A percentile compares a stretch with the other conserved stretches of the same genome.
Evolutionary conservation across 1,140 invertebrate species (phyloP).

Genomic region (Calephelis virginiensis): DNA sequence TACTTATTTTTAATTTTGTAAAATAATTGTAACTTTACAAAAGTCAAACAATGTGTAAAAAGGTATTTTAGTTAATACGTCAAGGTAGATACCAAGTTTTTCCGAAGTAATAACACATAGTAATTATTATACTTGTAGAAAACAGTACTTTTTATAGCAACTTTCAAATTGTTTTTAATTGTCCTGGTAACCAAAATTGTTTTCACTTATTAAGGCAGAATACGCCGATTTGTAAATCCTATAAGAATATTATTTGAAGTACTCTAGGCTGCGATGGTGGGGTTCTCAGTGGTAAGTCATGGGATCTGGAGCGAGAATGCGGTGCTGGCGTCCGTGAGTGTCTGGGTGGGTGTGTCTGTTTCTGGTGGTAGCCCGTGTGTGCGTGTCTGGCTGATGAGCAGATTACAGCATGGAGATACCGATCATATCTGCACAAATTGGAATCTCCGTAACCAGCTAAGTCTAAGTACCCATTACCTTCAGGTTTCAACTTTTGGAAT

Average conservation of each 20-base stretch:
- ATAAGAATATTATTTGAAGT: conserved; percentile 74
- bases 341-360: conserved; percentile 46
- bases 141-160: background rate
- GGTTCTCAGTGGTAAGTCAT: conserved; percentile 71
- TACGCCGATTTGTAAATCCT: conserved; percentile 48
- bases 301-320: conserved; percentile 71
- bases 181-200: conserved; percentile 39
- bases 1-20: too few relatives aligned
- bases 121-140: too few relatives aligned
- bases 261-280: conserved; percentile 69
- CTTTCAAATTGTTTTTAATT: conserved; percentile 7
- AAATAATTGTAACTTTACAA: too few relatives aligned
- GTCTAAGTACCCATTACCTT: conserved; percentile 65
- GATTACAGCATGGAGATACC: conserved; percentile 80
- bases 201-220: conserved; percentile 35
- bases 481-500: background rate
- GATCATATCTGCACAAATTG: conserved; percentile 80
- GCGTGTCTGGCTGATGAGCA: conserved; percentile 73
- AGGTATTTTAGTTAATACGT: too few relatives aligned
- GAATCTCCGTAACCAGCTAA: conserved; percentile 72
- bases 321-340: conserved; percentile 33
- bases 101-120: too few relatives aligned
- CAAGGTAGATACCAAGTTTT: too few relatives aligned
- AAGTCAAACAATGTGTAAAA: too few relatives aligned
- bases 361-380: conserved; percentile 67